Evolutionary conservation across 2,113 vertebrate species (phyloP).

Genomic region (Podilymbus podiceps): DNA sequence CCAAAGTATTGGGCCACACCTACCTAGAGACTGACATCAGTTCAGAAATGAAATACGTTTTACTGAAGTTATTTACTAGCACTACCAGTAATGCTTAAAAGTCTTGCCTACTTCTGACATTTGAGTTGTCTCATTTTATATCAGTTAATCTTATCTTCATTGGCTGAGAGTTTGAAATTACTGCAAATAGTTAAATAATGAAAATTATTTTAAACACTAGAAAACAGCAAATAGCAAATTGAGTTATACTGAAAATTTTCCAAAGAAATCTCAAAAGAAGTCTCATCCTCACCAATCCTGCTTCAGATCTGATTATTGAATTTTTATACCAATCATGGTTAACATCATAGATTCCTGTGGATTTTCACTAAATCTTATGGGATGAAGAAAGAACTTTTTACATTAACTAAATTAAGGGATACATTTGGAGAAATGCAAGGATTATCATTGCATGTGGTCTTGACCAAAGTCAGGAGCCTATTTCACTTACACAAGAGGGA

Average conservation of each 20-base stretch:
- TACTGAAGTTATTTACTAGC: background rate
- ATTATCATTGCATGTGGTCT: background rate
- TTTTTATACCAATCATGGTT: background rate
- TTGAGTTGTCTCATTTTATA: background rate
- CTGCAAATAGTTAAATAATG: background rate
- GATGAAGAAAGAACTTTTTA: background rate
- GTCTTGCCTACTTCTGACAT: background rate
- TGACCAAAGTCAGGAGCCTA: background rate
- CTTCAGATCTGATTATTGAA: background rate
- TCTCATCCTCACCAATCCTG: background rate
- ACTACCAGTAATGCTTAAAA: background rate
- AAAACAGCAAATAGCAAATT: background rate
- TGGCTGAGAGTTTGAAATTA: background rate
- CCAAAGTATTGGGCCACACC: background rate
- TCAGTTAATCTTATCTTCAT: background rate
- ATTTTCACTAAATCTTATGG: background rate
- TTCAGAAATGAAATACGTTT: background rate
- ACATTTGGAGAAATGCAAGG: background rate
- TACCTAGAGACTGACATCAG: background rate
- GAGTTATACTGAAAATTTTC: background rate
- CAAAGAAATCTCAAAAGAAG: background rate
- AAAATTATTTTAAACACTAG: background rate
- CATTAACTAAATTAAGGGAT: background rate
- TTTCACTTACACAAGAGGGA: background rate
- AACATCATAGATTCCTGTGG: background rate